Base-by-base conservation (phyloP, 2,113 vertebrate genomes). In the Falco punctatus region DNA sequence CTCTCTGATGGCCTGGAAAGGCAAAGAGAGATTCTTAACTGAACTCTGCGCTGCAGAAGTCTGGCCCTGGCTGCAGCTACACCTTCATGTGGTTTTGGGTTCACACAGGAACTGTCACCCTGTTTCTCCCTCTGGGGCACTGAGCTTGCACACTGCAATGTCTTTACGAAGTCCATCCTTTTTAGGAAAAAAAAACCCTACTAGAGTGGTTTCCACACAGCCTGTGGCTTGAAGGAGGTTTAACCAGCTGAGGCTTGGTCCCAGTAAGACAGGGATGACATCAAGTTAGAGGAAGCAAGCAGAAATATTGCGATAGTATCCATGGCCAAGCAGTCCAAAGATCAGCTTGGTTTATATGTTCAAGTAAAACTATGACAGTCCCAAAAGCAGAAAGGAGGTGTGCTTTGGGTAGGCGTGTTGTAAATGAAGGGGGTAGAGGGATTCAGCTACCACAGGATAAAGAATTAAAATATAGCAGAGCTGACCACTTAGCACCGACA, bases 181-280 rank as follows among this genome's bases (percentile, higher is more conserved):
- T 96, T 92, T 81, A 89, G 88, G 91, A 95, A 40, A n/a, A 38
- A 10, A 10, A 23, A 26, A 59, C 20, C 11, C 24, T 35, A 1
- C 20, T 52, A 16, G 44, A 79, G 61, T 21, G 7, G 58, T 75
- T 84, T 94, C 80, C 77, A 75, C 52, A 40, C n/a, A 89, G 65
- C 16, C 57, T 92, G 86, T 81, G 83, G 82, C 89, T 64, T 92
- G 88, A 64, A 86, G 72, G 92, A 92, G 42, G 78, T 82, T 35
- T 61, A 74, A 93, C 80, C 72, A 77, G 67, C 32, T 93, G 91
- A 83, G 48, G 59, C 57, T 88, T 86, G 66, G 86, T 48, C 90
- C 48, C 1, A 0, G 46, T 78, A 13, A 44, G 66, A 62, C n/a
- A 7, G 6, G 44, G 83, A 40, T 81, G 82, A 33, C 71, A 71